phyloP scores from a whole-genome alignment of 1,140 invertebrate species.

The Magallana angulata region DNA sequence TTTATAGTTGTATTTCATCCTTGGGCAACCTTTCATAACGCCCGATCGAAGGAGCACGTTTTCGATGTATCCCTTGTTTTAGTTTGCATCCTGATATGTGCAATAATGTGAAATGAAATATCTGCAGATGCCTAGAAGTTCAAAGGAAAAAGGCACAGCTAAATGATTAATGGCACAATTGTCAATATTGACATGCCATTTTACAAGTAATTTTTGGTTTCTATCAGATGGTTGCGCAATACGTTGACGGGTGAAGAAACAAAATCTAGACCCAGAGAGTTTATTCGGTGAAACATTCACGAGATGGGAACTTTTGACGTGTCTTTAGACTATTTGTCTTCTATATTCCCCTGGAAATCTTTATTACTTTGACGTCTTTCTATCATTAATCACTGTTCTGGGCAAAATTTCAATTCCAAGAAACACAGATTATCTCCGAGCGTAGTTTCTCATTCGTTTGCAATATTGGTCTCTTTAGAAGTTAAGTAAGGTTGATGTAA shows the following conservation, averaged over 20 bases:
- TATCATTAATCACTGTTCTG: neutral
- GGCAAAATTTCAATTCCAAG: neutral
- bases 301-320: neutral
- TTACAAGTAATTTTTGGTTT: no score
- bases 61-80: neutral
- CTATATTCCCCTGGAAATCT: neutral
- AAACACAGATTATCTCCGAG: neutral
- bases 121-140: neutral
- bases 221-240: no score
- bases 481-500: neutral
- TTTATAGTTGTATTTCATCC: neutral
- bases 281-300: neutral
- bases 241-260: no score
- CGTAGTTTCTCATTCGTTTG: neutral
- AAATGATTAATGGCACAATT: no score
- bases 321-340: neutral
- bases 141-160: no score
- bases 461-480: neutral
- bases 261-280: no score
- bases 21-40: neutral
- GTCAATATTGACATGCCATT: no score
- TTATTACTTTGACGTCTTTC: neutral
- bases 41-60: neutral
- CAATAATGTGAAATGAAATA: neutral
- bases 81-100: neutral